phyloP scores from a whole-genome alignment of 2,797 vertebrate species.

The Chromobotia macracanthus region DNA sequence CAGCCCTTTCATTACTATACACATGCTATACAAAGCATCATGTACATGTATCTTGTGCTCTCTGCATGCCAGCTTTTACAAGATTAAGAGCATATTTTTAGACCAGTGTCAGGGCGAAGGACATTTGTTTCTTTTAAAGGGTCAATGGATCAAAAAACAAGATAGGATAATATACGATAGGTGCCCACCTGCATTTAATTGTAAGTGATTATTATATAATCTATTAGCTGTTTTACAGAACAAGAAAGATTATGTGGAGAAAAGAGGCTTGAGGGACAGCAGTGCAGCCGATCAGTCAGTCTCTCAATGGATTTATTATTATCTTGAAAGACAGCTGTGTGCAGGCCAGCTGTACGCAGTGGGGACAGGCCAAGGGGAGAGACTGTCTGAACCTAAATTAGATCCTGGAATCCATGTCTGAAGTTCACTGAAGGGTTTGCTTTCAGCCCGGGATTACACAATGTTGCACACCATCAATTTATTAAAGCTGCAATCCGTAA shows the following conservation, averaged over 20 bases:
- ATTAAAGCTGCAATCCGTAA: background rate
- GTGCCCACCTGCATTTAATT: background rate
- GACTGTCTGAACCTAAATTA: conserved; percentile 78
- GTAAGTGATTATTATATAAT: conserved; percentile 11
- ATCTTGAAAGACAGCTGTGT: conserved; percentile 70
- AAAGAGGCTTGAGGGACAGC: conserved; percentile 40
- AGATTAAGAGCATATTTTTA: background rate
- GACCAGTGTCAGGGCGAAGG: background rate
- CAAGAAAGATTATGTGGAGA: conserved; percentile 15
- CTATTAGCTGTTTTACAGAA: conserved; percentile 13
- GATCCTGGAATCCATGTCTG: conserved; percentile 78
- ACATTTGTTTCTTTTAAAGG: background rate
- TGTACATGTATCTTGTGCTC: background rate
- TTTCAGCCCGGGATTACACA: conserved; percentile 67
- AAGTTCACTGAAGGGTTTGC: conserved; percentile 79
- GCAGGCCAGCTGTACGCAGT: conserved; percentile 49
- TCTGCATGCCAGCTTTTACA: background rate
- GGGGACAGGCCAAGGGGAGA: conserved; percentile 39
- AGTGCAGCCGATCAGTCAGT: conserved; percentile 51
- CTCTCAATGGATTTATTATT: conserved; percentile 71
- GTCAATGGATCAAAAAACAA: background rate
- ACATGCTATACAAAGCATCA: conserved; percentile 7
- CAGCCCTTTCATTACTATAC: conserved; percentile 3
- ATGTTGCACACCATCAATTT: conserved; percentile 44
- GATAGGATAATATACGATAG: background rate